These are phyloP conservation scores for Notoglanidium macrostoma DNA, from an alignment of 2,797 vertebrate species.

Conservation along the genomic window DNA sequence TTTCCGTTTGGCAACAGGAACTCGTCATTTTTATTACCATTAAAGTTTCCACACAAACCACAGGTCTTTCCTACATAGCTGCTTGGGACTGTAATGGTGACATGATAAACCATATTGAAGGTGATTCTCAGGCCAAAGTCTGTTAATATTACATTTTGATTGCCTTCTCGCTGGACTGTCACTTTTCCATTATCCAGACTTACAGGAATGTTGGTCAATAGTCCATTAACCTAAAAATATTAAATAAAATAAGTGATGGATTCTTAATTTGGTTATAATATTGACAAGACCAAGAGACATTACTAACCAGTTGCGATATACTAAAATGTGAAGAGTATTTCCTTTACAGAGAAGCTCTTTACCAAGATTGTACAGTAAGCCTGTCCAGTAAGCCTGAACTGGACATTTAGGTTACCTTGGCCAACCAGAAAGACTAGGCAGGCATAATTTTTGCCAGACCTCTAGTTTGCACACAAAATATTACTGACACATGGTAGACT, in stretches of 20 bases:
- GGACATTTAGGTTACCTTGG: background rate
- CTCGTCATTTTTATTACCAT: conserved; percentile 68
- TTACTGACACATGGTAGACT: background rate
- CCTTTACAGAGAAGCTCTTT: background rate
- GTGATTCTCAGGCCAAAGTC: conserved; percentile 73
- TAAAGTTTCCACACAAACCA: conserved; percentile 79
- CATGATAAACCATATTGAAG: conserved; percentile 75
- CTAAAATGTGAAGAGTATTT: background rate
- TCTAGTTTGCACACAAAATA: background rate
- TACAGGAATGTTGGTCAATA: conserved; percentile 65
- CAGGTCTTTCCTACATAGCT: conserved; percentile 68
- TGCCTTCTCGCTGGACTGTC: conserved; percentile 69
- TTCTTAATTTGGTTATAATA: background rate
- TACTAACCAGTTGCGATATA: background rate
- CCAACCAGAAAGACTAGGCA: background rate
- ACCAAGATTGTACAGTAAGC: background rate
- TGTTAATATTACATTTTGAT: conserved; percentile 62
- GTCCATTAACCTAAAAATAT: conserved; percentile 50
- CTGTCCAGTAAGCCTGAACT: no score
- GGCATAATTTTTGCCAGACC: background rate
- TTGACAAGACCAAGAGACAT: background rate
- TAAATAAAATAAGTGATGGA: background rate
- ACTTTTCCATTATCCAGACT: conserved; percentile 67
- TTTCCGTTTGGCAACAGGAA: conserved; percentile 67
- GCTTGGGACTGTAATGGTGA: conserved; percentile 68